Evolutionary conservation across 2,113 vertebrate species (phyloP).

Genomic region (Motacilla alba): DNA sequence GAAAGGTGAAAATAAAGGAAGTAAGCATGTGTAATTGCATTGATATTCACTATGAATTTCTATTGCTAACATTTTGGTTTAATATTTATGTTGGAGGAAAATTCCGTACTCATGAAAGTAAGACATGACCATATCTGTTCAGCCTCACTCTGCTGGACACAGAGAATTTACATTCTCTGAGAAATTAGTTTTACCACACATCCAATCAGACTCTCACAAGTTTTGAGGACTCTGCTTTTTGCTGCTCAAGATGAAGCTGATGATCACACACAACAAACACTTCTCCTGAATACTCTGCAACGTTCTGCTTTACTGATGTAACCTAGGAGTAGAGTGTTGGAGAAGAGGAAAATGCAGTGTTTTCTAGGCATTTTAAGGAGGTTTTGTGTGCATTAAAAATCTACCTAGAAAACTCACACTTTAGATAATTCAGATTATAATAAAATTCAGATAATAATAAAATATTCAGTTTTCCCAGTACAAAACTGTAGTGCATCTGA

Average conservation of each 20-base stretch:
- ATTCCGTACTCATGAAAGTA: background rate
- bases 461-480: background rate
- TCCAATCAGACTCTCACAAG: background rate
- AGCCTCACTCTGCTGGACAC: background rate
- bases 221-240: background rate
- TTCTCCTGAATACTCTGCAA: background rate
- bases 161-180: background rate
- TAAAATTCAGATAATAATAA: background rate
- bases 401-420: background rate
- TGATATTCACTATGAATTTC: background rate
- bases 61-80: background rate
- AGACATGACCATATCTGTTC: background rate
- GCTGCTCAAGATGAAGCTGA: background rate
- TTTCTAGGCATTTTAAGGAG: background rate
- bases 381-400: background rate
- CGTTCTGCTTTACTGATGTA: background rate
- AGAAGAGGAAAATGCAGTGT: background rate
- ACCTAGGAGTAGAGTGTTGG: fast-evolving
- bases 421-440: background rate
- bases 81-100: background rate
- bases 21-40: background rate
- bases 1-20: background rate
- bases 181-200: background rate
- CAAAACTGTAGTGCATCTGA: background rate
- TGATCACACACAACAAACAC: background rate